phyloP scores from a whole-genome alignment of 2,888 invertebrate genomes.

The Epirrita christyi region DNA sequence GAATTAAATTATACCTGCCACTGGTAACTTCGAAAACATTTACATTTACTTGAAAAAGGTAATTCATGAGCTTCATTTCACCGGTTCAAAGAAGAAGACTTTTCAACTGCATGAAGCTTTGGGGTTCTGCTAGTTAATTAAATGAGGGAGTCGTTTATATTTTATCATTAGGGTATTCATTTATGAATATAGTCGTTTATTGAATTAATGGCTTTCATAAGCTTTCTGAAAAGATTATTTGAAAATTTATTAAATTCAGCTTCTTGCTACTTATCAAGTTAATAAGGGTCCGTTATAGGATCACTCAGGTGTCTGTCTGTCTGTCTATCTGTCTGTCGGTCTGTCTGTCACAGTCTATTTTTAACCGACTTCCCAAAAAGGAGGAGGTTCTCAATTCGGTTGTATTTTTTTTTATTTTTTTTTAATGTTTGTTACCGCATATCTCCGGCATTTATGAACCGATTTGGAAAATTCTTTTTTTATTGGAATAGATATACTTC shows the following conservation, averaged over 20 bases:
- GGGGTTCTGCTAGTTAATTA: constrained; percentile 52
- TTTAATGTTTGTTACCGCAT: no score
- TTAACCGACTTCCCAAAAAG: no score
- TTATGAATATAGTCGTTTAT: constrained; percentile 7
- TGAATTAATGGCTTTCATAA: constrained; percentile 5
- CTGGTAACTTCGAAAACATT: constrained; percentile 75
- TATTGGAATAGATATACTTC: no score
- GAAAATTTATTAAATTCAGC: not conserved
- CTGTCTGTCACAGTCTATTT: no score
- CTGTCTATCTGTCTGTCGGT: no score
- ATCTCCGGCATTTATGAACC: no score
- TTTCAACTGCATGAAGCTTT: constrained; percentile 52
- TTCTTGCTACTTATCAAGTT: no score
- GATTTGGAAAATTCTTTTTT: no score
- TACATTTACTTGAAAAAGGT: constrained; percentile 66
- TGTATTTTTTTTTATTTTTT: no score
- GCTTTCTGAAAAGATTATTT: not conserved
- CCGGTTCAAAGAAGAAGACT: constrained; percentile 52
- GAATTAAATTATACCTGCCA: constrained; percentile 80
- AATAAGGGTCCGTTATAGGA: no score
- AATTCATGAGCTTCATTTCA: constrained; percentile 62
- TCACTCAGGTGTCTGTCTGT: no score
- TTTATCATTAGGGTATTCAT: constrained; percentile 5
- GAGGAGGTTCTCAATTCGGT: no score
- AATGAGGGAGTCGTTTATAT: constrained; percentile 42